A percentile compares a stretch with the other conserved stretches of the same genome.
Conservation (phyloP, 1,140 invertebrate species). For the Heterodera schachtii region DNA sequence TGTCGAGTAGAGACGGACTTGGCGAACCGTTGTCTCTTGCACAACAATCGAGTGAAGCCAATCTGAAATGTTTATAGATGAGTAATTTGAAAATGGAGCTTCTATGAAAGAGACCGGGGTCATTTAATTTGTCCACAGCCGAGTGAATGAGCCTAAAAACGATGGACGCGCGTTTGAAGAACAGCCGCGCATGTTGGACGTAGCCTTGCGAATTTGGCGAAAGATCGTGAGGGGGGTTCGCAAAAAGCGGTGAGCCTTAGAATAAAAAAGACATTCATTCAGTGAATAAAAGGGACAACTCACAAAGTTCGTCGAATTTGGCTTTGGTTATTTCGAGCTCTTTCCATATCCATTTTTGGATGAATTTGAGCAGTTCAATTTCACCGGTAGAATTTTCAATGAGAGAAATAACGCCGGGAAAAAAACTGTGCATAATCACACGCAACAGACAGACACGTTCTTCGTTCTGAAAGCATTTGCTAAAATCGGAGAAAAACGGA, state of each 20-base stretch:
- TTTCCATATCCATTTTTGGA: slow-evolving; percentile 44
- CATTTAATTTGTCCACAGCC: neutral
- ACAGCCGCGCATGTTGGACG: slow-evolving; percentile 36
- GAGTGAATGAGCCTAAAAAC: slow-evolving; percentile 25
- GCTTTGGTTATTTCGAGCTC: slow-evolving; percentile 44
- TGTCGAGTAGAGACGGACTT: slow-evolving; percentile 31
- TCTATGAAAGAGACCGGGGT: slow-evolving; percentile 22
- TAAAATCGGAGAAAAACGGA: neutral
- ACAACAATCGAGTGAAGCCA: slow-evolving; percentile 28
- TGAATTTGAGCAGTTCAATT: slow-evolving; percentile 38
- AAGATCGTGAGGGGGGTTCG: slow-evolving; percentile 18
- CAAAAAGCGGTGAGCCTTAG: slow-evolving; percentile 36
- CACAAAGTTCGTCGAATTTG: slow-evolving; percentile 44
- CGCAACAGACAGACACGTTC: slow-evolving; percentile 38
- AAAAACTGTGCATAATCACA: slow-evolving; percentile 35
- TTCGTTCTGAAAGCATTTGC: slow-evolving; percentile 33
- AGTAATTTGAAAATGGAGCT: neutral
- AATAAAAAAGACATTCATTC: neutral
- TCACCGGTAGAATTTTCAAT: slow-evolving; percentile 4
- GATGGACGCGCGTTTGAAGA: slow-evolving; percentile 41
- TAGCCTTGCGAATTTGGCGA: slow-evolving; percentile 34
- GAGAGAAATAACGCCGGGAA: slow-evolving; percentile 37
- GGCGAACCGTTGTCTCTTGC: slow-evolving; percentile 19
- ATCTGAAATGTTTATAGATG: slow-evolving; percentile 19
- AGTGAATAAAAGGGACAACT: slow-evolving; percentile 3